Evolutionary conservation across 2,797 vertebrate genomes (phyloP).

Genomic region (Hydrophis major): DNA sequence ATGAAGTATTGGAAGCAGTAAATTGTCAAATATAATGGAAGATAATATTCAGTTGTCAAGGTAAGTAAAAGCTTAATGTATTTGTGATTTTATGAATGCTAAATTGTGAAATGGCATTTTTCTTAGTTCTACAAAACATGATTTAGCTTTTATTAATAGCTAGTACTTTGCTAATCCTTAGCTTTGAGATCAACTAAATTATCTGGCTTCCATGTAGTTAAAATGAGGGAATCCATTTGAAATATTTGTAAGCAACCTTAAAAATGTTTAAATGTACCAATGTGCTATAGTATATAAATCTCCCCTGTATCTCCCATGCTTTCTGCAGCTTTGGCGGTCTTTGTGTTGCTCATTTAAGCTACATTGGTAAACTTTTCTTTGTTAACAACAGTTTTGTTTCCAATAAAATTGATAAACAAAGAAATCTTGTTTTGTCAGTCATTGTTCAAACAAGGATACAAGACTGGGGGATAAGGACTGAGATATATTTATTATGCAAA

Average conservation of each 20-base stretch:
- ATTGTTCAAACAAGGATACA: not conserved
- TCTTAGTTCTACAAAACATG: conserved; percentile 52
- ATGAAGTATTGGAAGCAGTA: conserved; percentile 55
- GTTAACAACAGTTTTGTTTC: conserved; percentile 21
- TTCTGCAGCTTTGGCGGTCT: conserved; percentile 38
- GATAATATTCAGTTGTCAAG: conserved; percentile 56
- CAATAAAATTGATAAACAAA: conserved; percentile 37
- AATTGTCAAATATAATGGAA: conserved; percentile 52
- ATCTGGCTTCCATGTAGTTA: conserved; percentile 56
- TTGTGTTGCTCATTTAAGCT: conserved; percentile 28
- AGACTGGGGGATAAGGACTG: not conserved
- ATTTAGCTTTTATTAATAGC: conserved; percentile 58
- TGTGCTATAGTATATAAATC: conserved; percentile 57
- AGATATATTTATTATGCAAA: not conserved
- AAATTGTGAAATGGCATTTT: conserved; percentile 40
- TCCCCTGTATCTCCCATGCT: conserved; percentile 58
- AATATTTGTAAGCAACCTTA: conserved; percentile 60
- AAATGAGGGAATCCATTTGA: conserved; percentile 60
- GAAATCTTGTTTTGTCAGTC: conserved; percentile 10
- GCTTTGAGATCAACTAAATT: conserved; percentile 56
- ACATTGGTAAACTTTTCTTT: conserved; percentile 6
- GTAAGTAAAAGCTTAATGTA: conserved; percentile 57
- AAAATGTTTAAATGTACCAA: conserved; percentile 64
- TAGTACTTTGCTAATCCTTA: conserved; percentile 53
- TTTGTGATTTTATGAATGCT: conserved; percentile 47